A percentile compares a stretch with the other conserved stretches of the same genome.
phyloP scores from a whole-genome alignment of 2,113 vertebrate genomes.

The Ondatra zibethicus region DNA sequence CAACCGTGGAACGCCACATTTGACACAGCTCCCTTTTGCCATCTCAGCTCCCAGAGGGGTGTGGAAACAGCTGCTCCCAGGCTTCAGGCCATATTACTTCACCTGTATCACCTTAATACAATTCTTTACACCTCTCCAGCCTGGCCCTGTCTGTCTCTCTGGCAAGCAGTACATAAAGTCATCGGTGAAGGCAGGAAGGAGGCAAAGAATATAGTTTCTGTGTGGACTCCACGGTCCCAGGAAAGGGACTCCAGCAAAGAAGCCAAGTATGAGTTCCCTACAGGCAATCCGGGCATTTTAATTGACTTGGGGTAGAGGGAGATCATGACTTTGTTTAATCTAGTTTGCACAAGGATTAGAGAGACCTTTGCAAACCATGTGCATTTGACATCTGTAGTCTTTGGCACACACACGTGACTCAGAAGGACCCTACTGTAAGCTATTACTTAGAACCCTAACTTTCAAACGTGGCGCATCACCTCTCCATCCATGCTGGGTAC shows the following conservation, averaged over 20 bases:
- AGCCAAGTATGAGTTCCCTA: background rate
- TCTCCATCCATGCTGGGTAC: background rate
- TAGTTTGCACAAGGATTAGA: background rate
- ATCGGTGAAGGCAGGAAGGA: conserved; percentile 3
- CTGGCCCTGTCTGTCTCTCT: background rate
- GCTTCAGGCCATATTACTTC: background rate
- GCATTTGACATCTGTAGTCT: background rate
- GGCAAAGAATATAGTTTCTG: background rate
- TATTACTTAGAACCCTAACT: background rate
- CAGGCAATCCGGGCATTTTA: background rate
- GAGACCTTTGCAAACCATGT: background rate
- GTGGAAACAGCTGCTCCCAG: background rate
- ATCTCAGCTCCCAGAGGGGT: background rate
- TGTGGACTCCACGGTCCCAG: background rate
- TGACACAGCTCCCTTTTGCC: background rate
- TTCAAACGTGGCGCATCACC: background rate
- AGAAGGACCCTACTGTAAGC: background rate
- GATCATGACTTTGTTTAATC: background rate
- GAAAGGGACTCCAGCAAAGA: conserved; percentile 3
- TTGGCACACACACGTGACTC: background rate
- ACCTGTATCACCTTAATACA: background rate
- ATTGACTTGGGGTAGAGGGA: background rate
- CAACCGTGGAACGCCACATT: background rate
- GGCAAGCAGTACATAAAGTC: conserved; percentile 1
- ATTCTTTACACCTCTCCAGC: background rate